Conservation (phyloP, 2,797 vertebrate species). For the Pagetopsis macropterus region DNA sequence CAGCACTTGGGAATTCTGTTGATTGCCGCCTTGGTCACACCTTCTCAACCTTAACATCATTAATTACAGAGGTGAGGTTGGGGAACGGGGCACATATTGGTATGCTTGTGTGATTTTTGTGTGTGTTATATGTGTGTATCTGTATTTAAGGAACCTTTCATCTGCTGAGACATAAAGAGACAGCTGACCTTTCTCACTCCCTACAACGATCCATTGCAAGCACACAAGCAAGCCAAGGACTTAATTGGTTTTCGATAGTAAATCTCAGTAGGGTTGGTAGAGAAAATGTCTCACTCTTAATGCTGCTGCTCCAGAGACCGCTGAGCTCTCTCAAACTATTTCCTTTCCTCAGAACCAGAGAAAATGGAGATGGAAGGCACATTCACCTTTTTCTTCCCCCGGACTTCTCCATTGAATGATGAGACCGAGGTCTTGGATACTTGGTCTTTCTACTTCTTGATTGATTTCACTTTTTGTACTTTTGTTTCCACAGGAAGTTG, state of each 20-base stretch:
- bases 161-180: constrained; percentile 46
- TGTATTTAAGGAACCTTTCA: constrained; percentile 37
- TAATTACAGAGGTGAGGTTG: constrained; percentile 55
- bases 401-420: constrained; percentile 18
- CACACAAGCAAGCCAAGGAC: constrained; percentile 44
- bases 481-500: constrained; percentile 47
- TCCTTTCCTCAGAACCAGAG: constrained; percentile 38
- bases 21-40: constrained; percentile 56
- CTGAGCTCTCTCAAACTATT: constrained; percentile 53
- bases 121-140: constrained; percentile 1
- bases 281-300: constrained; percentile 59
- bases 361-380: constrained; percentile 17
- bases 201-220: constrained; percentile 48
- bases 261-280: constrained; percentile 65
- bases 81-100: constrained; percentile 14
- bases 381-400: not conserved
- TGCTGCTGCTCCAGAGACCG: constrained; percentile 64
- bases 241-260: constrained; percentile 80
- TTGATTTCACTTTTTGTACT: constrained; percentile 24
- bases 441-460: constrained; percentile 25
- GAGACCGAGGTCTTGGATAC: not conserved
- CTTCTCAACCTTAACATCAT: constrained; percentile 37
- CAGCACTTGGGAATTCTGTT: constrained; percentile 39
- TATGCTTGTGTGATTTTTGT: constrained; percentile 4
- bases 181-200: constrained; percentile 71